phyloP scores from a whole-genome alignment of 64 coral and sea anemone genomes.

The Pachyseris speciosa region DNA sequence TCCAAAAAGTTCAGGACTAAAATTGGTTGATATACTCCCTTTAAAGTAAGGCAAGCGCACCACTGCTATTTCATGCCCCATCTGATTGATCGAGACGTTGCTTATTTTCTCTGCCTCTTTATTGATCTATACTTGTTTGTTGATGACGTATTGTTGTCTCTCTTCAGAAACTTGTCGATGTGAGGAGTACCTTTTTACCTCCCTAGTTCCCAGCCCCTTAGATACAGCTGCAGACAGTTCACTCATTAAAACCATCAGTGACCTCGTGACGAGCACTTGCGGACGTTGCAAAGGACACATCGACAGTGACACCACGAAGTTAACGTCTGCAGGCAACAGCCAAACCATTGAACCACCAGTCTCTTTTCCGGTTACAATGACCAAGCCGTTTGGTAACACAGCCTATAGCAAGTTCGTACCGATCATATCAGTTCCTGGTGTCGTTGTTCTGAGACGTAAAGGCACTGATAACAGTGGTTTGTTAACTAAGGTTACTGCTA shows the following conservation, averaged over 20 bases:
- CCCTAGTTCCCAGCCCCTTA: background rate
- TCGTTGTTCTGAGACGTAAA: background rate
- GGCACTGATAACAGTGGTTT: background rate
- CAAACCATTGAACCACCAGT: background rate
- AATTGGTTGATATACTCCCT: no score
- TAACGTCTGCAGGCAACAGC: background rate
- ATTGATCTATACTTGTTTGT: background rate
- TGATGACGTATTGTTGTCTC: background rate
- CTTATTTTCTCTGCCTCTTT: no score
- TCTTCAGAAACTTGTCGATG: conserved; percentile 31
- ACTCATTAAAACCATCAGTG: background rate
- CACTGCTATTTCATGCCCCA: no score
- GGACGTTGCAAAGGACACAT: background rate
- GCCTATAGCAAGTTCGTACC: conserved; percentile 32
- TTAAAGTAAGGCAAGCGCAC: no score
- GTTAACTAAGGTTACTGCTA: background rate
- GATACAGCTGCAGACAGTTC: background rate
- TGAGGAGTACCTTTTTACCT: background rate
- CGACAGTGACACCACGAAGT: background rate
- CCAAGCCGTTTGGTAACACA: conserved; percentile 2
- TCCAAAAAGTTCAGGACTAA: no score
- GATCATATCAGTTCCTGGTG: background rate
- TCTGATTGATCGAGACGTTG: no score
- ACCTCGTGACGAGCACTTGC: background rate
- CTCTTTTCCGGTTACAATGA: conserved; percentile 5